Conservation (phyloP, 1,140 invertebrate genomes). For the Cotesia vestalis region DNA sequence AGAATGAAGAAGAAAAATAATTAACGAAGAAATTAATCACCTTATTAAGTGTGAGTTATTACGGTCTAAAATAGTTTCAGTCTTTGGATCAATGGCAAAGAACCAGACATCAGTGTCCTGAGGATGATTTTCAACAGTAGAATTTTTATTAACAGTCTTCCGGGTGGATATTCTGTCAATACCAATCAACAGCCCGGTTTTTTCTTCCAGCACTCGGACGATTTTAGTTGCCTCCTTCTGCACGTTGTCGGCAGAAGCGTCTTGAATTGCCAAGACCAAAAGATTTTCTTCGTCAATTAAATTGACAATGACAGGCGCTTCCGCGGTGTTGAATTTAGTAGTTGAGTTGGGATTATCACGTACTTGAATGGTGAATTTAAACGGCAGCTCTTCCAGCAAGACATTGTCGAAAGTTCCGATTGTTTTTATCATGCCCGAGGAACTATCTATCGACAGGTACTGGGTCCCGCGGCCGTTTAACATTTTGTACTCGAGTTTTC, state of each 20-base stretch:
- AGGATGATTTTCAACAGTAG: conserved; percentile 76
- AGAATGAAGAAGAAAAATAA: conserved; percentile 7
- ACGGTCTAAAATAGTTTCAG: conserved; percentile 76
- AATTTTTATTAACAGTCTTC: conserved; percentile 75
- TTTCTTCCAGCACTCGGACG: conserved; percentile 76
- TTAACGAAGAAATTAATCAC: conserved; percentile 59
- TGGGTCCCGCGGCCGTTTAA: conserved; percentile 70
- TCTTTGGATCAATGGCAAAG: conserved; percentile 83
- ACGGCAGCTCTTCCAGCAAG: conserved; percentile 71
- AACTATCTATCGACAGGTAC: conserved; percentile 78
- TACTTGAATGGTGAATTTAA: conserved; percentile 78
- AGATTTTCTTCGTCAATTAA: conserved; percentile 75
- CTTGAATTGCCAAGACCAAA: conserved; percentile 80
- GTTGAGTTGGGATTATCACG: conserved; percentile 77
- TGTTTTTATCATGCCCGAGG: conserved; percentile 78
- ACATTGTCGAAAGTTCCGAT: conserved; percentile 76
- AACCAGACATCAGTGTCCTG: conserved; percentile 88
- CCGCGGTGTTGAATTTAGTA: conserved; percentile 70
- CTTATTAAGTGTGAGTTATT: conserved; percentile 76
- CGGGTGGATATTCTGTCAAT: conserved; percentile 79
- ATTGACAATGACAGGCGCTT: conserved; percentile 77
- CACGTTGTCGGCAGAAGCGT: conserved; percentile 77
- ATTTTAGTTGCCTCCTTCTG: conserved; percentile 73
- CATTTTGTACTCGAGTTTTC: conserved; percentile 78
- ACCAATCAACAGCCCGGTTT: conserved; percentile 77